Base-by-base conservation (phyloP, 2,113 vertebrate species). In the Hiodon alosoides region DNA sequence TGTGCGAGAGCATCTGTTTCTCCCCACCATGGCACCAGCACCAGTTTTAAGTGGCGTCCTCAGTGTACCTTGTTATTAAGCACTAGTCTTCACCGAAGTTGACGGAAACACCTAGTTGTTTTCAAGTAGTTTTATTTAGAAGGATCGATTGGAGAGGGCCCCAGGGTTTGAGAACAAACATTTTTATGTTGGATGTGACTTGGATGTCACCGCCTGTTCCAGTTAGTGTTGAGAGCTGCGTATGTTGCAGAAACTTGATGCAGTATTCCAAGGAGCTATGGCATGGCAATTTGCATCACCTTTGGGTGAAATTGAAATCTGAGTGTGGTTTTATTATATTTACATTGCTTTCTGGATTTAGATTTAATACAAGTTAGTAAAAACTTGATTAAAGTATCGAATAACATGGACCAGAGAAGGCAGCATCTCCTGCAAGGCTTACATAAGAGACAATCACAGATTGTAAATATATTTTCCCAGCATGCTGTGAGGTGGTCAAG, bases 1-100 rank as follows among this genome's bases (percentile, higher is more conserved):
- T 69, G 67, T 10, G 50, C 4, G 50, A 52, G 48, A 69, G 7
- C 67, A 69, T 69, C 67, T 69, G 67, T 53, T 52, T 69, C 4
- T 52, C 7, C 7, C 65, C 31, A 16, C 17, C 60, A 31, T 67
- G 46, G 50, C 3, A 4, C 4, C 7, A 7, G n/a, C 48, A n/a
- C 13, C 47, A 2, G 17, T 9, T 13, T 16, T 51, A 52, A n/a
- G 3, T n/a, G 67, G 11, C 67, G 52, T 52, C 48, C 67, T 5
- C 52, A 11, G 4, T 48, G n/a, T 53, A n/a, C 10, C 48, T 48
- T 51, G 48, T n/a, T 47, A 16, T 69, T 69, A 16, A 7, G 2
- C 5, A 69, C n/a, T 48, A 51, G 48, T 4, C 67, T 7, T 69
- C 14, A 47, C 6, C 3, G 62, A 65, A 65, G 62, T 5, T 3